Base-by-base conservation (phyloP, 2,888 invertebrate genomes). In the Cabera pusaria region DNA sequence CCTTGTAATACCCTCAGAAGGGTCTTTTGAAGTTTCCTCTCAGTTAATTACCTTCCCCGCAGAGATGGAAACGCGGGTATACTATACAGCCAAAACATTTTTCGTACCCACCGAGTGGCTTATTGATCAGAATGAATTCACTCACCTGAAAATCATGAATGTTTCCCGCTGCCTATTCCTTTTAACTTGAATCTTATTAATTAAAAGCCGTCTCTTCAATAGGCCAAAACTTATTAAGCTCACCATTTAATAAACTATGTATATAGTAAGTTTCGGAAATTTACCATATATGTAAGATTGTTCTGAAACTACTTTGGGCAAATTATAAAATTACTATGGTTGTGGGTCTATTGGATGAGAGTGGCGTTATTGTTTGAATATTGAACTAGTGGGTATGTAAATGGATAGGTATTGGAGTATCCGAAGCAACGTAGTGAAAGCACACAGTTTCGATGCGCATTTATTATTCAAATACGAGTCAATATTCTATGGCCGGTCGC, bases 31-130 rank as follows among this genome's bases (percentile, higher is more conserved):
- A 72, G 64, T 69, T 62, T 56, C 55, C 56, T 66, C 65, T 63
- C 59, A 69, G 67, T 68, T 77, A 76, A 78, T 78, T 78, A 74
- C 64, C 63, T 54, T 51, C 58, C 65, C 62, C 51, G 58, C 40
- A 60, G 66, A 61, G 66, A 63, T 59, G 44, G 52, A 52, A 63
- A 59, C 55, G 58, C 60, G 52, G 54, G 55, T 58, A 60, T 41
- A 47, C 20, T 58, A 60, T 41, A 47, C 20, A 47, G 14, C 54
- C 52, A 54, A 60, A 70, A 59, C 56, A 69, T 73, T 75, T 74
- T 74, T 68, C 56, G 36, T 55, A 52, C 58, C 47, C 63, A 55
- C 48, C 58, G 44, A 67, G 67, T 61, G 53, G 52, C 59, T 56
- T 60, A 72, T 72, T 69, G 72, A 72, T 69, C 66, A 41, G 57